Percentiles rank a stretch among this genome's conserved stretches.
These are phyloP conservation scores for Eulemur coronatus DNA, from an alignment of 2,797 vertebrate species.

Conservation along the genomic window DNA sequence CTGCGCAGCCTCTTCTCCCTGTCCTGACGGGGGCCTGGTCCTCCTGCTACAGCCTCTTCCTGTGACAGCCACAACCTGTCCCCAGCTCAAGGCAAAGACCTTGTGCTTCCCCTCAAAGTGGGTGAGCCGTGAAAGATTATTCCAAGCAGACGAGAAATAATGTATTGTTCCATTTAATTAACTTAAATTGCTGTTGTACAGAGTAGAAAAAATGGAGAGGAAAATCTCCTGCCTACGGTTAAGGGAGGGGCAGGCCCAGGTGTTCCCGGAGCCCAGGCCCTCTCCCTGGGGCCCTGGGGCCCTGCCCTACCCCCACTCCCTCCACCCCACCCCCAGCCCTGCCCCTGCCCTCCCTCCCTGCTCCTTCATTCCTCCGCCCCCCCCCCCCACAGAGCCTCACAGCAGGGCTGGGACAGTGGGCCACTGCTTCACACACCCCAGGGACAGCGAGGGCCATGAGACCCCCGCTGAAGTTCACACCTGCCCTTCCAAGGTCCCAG, in stretches of 20 bases:
- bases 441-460: neutral
- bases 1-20: neutral
- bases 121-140: slow-evolving; percentile 23
- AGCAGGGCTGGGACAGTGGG: neutral
- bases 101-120: neutral
- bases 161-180: slow-evolving; percentile 73
- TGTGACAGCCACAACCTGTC: neutral
- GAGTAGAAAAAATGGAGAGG: slow-evolving; percentile 42
- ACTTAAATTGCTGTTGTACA: slow-evolving; percentile 68
- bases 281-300: neutral
- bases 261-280: neutral
- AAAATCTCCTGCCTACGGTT: slow-evolving; percentile 58
- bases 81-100: slow-evolving; percentile 25
- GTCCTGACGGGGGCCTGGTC: neutral
- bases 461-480: neutral
- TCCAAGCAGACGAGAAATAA: slow-evolving; percentile 64
- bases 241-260: neutral
- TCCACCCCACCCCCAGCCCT: too few relatives aligned
- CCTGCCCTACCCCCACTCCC: too few relatives aligned
- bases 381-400: too few relatives aligned
- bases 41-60: neutral
- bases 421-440: neutral
- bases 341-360: neutral
- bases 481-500: neutral
- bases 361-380: neutral